phyloP scores from a whole-genome alignment of 1,140 invertebrate genomes.

The Dreissena rostriformis region DNA sequence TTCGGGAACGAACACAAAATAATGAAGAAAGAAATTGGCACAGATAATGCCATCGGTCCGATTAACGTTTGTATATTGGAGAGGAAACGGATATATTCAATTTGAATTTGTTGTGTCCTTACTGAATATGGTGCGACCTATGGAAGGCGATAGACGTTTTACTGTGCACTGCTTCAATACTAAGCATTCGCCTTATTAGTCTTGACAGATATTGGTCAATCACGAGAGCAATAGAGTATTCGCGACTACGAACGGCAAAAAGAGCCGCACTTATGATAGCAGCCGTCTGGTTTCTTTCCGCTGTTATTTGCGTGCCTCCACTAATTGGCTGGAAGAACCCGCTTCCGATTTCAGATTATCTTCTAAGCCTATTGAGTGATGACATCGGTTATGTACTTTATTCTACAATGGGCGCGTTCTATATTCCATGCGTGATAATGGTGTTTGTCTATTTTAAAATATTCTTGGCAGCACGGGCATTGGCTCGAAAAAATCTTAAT shows the following conservation, averaged over 20 bases:
- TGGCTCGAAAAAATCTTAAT: constrained; percentile 76
- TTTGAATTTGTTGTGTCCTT: too few species aligned
- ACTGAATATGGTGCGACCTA: constrained; percentile 80
- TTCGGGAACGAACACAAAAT: too few species aligned
- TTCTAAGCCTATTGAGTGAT: constrained; percentile 81
- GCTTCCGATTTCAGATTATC: constrained; percentile 75
- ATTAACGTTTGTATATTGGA: too few species aligned
- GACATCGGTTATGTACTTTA: constrained; percentile 82
- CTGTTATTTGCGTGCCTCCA: constrained; percentile 97
- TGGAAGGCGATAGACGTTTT: constrained; percentile 94
- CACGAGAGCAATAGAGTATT: constrained; percentile 96
- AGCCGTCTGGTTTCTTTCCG: constrained; percentile 96
- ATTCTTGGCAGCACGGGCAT: constrained; percentile 84
- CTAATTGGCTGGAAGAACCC: constrained; percentile 96
- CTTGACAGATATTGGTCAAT: constrained; percentile 99
- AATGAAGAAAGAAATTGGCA: too few species aligned
- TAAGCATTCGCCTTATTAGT: constrained; percentile 98
- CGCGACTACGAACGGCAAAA: constrained; percentile 96
- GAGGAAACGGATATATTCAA: too few species aligned
- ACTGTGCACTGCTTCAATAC: constrained; percentile 97
- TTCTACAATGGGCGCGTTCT: constrained; percentile 82
- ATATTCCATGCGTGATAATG: constrained; percentile 82
- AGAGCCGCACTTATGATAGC: constrained; percentile 96
- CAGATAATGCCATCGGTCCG: too few species aligned
- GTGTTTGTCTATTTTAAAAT: constrained; percentile 82